A percentile compares a stretch with the other conserved stretches of the same genome.
phyloP scores from a whole-genome alignment of 2,888 invertebrate species.

The Torymus tubicola region DNA sequence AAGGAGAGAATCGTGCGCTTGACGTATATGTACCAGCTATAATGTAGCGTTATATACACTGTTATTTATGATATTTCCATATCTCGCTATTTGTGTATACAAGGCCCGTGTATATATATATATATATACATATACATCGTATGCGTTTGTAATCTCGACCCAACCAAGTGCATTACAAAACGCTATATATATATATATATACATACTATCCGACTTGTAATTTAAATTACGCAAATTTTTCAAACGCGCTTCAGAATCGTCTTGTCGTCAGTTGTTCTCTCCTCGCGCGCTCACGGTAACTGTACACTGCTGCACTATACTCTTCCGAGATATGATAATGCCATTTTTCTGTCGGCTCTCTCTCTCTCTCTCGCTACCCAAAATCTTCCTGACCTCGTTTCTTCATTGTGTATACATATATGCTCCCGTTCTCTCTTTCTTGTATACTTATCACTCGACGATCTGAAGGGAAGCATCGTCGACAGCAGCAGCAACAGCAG shows the following conservation, averaged over 20 bases:
- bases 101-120: no score
- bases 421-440: no score
- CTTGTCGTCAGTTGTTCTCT: conserved; percentile 7
- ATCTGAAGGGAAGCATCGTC: conserved; percentile 45
- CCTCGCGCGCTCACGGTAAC: conserved; percentile 9
- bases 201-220: no score
- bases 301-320: conserved; percentile 18
- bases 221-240: neutral
- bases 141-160: no score
- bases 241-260: neutral
- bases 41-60: no score
- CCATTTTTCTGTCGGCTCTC: conserved; percentile 41
- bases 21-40: no score
- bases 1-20: no score
- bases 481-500: neutral
- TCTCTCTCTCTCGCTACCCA: conserved; percentile 17
- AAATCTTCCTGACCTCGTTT: conserved; percentile 45
- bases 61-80: no score
- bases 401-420: neutral
- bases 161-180: no score
- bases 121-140: no score
- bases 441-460: conserved; percentile 21
- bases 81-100: no score
- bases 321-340: conserved; percentile 42
- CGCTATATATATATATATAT: no score